Conservation (phyloP, 2,797 vertebrate genomes). For the Heliangelus exortis region DNA sequence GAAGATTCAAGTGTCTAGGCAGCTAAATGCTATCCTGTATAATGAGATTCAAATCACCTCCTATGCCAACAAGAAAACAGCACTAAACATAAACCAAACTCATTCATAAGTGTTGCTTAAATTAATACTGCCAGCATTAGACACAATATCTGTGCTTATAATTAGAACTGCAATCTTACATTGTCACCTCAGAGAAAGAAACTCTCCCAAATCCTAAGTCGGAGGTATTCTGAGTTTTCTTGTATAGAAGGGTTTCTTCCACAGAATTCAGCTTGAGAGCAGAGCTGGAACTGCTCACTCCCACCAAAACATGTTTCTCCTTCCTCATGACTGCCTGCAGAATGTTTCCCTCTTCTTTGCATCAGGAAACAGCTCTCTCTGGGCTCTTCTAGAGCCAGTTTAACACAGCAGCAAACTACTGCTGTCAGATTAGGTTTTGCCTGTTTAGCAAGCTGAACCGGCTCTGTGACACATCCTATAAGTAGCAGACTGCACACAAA, state of each 20-base stretch:
- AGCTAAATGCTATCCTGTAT: background rate
- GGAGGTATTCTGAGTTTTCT: background rate
- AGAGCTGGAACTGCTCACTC: background rate
- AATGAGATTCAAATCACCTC: background rate
- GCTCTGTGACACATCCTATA: conserved; percentile 15
- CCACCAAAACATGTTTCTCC: background rate
- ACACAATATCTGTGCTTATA: background rate
- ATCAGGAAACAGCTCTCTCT: background rate
- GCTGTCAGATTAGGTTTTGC: conserved; percentile 19
- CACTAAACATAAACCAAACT: background rate
- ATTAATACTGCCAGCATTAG: background rate
- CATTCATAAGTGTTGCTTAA: background rate
- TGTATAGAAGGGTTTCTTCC: background rate
- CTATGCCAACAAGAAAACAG: background rate
- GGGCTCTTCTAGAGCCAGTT: background rate
- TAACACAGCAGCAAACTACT: background rate
- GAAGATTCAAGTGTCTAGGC: background rate
- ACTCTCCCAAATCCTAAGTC: background rate
- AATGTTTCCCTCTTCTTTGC: background rate
- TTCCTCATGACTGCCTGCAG: background rate
- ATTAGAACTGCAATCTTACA: background rate
- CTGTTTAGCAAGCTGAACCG: conserved; percentile 30
- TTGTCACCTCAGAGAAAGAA: background rate
- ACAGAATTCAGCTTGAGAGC: background rate
- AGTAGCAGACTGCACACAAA: background rate